phyloP scores from a whole-genome alignment of 2,113 vertebrate species.

The Gallinago paraguaiae region DNA sequence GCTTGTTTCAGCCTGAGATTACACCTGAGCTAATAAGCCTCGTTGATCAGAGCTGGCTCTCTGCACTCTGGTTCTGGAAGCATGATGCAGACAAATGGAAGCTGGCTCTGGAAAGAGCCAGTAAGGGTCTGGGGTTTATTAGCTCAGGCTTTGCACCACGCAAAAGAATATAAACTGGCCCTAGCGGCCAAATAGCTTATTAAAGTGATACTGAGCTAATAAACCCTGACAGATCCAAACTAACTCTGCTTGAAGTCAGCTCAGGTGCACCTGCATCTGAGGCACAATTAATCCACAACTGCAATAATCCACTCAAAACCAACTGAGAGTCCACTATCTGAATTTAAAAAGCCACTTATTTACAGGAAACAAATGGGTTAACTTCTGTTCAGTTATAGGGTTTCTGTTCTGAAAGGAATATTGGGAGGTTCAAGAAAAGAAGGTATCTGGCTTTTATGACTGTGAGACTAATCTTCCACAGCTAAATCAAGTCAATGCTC shows the following conservation, averaged over 20 bases:
- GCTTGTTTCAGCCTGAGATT: not conserved
- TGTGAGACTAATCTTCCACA: not conserved
- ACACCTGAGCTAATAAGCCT: constrained; percentile 59
- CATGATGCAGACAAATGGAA: not conserved
- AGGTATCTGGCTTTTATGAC: constrained; percentile 7
- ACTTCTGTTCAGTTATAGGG: not conserved
- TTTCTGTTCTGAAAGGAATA: constrained; percentile 12
- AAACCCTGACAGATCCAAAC: constrained; percentile 29
- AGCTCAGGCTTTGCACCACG: constrained; percentile 36
- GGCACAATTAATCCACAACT: not conserved
- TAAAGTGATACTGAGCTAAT: constrained; percentile 51
- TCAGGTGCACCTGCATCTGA: constrained; percentile 30
- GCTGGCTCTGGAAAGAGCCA: constrained; percentile 17
- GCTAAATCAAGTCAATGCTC: constrained; percentile 17
- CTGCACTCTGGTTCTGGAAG: constrained; percentile 26
- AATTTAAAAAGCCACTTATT: not conserved
- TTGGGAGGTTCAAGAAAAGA: not conserved
- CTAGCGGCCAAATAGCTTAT: constrained; percentile 43
- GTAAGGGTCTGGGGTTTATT: constrained; percentile 44
- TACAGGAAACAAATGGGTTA: not conserved
- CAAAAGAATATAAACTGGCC: constrained; percentile 6
- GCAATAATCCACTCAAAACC: not conserved
- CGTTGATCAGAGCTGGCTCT: constrained; percentile 27
- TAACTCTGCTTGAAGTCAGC: not conserved
- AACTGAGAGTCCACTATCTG: not conserved